A percentile compares a stretch with the other conserved stretches of the same genome.
phyloP scores from a whole-genome alignment of 2,888 invertebrate species.

The Ophion obscuratus region DNA sequence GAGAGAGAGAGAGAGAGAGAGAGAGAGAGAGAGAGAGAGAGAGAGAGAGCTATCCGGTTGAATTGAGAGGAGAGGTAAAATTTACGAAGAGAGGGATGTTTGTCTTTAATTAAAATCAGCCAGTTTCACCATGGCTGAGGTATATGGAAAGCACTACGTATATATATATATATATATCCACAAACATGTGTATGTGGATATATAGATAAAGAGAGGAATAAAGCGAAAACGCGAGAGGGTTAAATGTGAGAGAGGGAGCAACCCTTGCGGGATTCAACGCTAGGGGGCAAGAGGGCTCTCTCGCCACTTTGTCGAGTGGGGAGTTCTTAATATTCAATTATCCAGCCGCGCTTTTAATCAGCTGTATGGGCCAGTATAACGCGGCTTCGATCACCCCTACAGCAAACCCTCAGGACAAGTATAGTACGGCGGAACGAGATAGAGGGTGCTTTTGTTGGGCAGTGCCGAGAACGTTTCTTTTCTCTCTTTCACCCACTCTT shows the following conservation, averaged over 20 bases:
- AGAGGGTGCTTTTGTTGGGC: conserved; percentile 31
- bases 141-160: conserved; percentile 34
- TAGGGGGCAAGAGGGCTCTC: conserved; percentile 53
- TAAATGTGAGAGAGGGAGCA: conserved; percentile 20
- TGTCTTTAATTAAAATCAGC: conserved; percentile 83
- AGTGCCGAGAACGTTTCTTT: conserved; percentile 15
- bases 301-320: conserved; percentile 74
- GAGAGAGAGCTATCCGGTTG: not conserved
- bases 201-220: conserved; percentile 12
- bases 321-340: conserved; percentile 82
- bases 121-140: conserved; percentile 59
- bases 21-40: conserved; percentile 1
- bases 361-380: conserved; percentile 63
- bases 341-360: conserved; percentile 79
- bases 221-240: conserved; percentile 37
- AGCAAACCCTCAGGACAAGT: conserved; percentile 41
- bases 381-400: conserved; percentile 31
- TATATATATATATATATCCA: not conserved
- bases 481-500: not conserved
- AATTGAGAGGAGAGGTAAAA: conserved; percentile 6
- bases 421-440: conserved; percentile 35
- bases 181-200: not conserved
- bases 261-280: conserved; percentile 17
- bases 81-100: conserved; percentile 74
- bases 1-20: conserved; percentile 4